Conservation (phyloP, 2,797 vertebrate species). For the Sebastes goodei region DNA sequence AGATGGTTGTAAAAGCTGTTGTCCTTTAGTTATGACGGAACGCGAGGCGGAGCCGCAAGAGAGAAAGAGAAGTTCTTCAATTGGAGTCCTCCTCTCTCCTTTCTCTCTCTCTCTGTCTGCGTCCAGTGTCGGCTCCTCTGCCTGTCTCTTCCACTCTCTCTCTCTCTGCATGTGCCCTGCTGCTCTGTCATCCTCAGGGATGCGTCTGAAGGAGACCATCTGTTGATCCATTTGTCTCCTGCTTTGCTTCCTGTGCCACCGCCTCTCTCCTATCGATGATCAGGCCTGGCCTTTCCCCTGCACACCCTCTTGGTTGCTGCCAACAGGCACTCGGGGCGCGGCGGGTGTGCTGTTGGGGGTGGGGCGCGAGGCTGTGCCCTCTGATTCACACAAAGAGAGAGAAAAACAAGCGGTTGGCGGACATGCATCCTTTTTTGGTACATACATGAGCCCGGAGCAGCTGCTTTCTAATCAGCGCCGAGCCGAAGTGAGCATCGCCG, state of each 20-base stretch:
- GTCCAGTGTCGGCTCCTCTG: conserved; percentile 46
- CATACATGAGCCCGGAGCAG: conserved; percentile 37
- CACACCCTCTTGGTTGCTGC: conserved; percentile 58
- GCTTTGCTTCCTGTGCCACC: conserved; percentile 73
- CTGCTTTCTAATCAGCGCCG: conserved; percentile 61
- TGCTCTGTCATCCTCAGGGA: conserved; percentile 81
- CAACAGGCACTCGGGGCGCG: conserved; percentile 40
- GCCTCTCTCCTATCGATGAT: conserved; percentile 69
- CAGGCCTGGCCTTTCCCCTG: conserved; percentile 64
- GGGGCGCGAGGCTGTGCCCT: conserved; percentile 39
- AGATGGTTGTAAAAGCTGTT: conserved; percentile 72
- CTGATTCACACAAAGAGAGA: conserved; percentile 42
- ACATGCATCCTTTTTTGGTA: conserved; percentile 14
- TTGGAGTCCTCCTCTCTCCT: conserved; percentile 27
- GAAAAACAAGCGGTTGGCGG: conserved; percentile 13
- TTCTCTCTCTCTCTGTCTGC: conserved; percentile 24
- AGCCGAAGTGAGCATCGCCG: conserved; percentile 40
- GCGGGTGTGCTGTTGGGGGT: conserved; percentile 34
- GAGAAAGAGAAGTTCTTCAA: conserved; percentile 59
- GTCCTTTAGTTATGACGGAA: conserved; percentile 68
- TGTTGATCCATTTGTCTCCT: conserved; percentile 85
- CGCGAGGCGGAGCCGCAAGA: conserved; percentile 51
- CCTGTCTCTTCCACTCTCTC: conserved; percentile 42
- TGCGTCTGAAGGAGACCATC: conserved; percentile 84
- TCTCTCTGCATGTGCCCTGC: conserved; percentile 66